Evolutionary conservation across 2,797 vertebrate genomes (phyloP).

Genomic region (Astyanax mexicanus): DNA sequence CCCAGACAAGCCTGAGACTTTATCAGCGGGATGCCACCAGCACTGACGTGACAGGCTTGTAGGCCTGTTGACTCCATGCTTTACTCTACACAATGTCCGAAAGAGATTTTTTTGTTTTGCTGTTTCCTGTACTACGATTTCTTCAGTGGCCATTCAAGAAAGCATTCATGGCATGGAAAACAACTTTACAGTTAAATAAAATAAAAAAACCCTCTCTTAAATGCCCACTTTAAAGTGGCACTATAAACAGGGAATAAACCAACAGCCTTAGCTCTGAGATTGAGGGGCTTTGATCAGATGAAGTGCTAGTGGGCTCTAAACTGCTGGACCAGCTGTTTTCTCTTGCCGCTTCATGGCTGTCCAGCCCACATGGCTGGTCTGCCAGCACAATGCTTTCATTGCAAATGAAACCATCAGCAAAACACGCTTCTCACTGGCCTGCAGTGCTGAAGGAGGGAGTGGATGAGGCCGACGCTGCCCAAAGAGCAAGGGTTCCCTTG

Average conservation of each 20-base stretch:
- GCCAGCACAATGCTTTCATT: conserved; percentile 55
- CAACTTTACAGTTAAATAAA: neutral
- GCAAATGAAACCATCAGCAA: conserved; percentile 44
- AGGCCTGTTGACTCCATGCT: neutral
- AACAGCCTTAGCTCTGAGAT: neutral
- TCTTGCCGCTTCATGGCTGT: conserved; percentile 24
- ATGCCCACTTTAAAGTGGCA: neutral
- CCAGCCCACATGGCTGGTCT: conserved; percentile 33
- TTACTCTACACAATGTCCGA: neutral
- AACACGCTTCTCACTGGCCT: conserved; percentile 39
- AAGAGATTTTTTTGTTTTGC: neutral
- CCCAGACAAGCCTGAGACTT: conserved; percentile 24
- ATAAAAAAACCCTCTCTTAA: neutral
- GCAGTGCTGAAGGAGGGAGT: conserved; percentile 15
- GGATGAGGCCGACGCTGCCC: conserved; percentile 18
- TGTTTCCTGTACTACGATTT: neutral
- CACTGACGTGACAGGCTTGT: conserved; percentile 23
- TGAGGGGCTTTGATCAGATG: conserved; percentile 25
- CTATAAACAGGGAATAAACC: conserved; percentile 14
- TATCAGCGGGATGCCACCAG: conserved; percentile 43
- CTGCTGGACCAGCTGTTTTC: conserved; percentile 44
- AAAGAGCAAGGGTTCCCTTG: conserved; percentile 24
- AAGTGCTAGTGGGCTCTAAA: conserved; percentile 25
- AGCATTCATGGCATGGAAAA: neutral
- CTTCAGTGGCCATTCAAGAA: neutral